phyloP scores from a whole-genome alignment of 2,888 invertebrate species.

The Pteria penguin region DNA sequence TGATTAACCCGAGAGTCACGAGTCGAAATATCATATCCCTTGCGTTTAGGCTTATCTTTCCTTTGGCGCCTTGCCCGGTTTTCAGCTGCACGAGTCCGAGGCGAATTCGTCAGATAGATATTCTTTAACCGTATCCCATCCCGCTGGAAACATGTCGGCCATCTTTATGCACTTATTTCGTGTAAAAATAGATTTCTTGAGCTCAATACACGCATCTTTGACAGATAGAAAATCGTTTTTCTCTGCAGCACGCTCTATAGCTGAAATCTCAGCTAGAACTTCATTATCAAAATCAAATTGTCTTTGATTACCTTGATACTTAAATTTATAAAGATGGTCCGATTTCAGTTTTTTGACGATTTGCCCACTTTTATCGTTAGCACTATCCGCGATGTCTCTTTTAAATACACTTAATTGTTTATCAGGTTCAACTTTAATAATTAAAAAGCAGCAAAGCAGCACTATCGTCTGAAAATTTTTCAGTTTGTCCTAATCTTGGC shows the following conservation, averaged over 20 bases:
- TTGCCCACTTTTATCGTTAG: background rate
- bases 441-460: slow-evolving; percentile 12
- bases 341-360: slow-evolving; percentile 14
- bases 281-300: slow-evolving; percentile 23
- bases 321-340: slow-evolving; percentile 15
- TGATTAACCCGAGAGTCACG: background rate
- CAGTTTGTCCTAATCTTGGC: background rate
- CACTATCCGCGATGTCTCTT: background rate
- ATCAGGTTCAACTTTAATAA: slow-evolving; percentile 9
- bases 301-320: slow-evolving; percentile 1
- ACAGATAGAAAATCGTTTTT: background rate
- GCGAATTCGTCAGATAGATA: slow-evolving; percentile 29
- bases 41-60: background rate
- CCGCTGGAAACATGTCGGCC: slow-evolving; percentile 16
- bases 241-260: background rate
- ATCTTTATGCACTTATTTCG: slow-evolving; percentile 22
- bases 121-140: slow-evolving; percentile 28
- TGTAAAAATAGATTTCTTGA: background rate
- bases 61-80: background rate
- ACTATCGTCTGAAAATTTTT: background rate
- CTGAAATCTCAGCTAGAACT: background rate
- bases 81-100: slow-evolving; percentile 19
- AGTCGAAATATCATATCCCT: background rate
- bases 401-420: slow-evolving; percentile 8
- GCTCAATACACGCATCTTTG: background rate